These are phyloP conservation scores for Palloptera scutellata DNA, from an alignment of 2,888 invertebrate genomes.

Conservation along the genomic window DNA sequence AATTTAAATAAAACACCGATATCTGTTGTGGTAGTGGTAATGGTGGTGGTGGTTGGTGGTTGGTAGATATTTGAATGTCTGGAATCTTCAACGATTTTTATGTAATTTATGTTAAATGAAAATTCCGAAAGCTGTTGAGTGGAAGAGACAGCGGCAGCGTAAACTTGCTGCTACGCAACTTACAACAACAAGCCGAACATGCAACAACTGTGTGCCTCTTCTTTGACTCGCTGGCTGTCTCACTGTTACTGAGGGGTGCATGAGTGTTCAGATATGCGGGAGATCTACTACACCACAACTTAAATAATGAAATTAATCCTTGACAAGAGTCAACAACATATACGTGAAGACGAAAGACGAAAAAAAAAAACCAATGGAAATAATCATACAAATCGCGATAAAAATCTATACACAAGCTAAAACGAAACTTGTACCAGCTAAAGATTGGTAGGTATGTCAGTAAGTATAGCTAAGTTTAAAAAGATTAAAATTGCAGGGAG, in stretches of 20 bases:
- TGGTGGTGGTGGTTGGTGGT: conserved; percentile 12
- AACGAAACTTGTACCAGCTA: background rate
- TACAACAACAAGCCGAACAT: conserved; percentile 11
- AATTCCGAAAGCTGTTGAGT: conserved; percentile 55
- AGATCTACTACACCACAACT: conserved; percentile 45
- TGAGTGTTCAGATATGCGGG: conserved; percentile 49
- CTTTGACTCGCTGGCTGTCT: background rate
- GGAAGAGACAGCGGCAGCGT: conserved; percentile 39
- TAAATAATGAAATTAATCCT: conserved; percentile 63
- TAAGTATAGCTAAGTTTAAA: too few species aligned
- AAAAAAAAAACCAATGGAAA: conserved; percentile 19
- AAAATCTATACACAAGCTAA: conserved; percentile 6
- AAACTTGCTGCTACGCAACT: conserved; percentile 48
- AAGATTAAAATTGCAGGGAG: background rate
- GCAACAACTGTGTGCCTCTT: background rate
- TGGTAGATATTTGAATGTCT: conserved; percentile 19
- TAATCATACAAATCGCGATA: conserved; percentile 34
- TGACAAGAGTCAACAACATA: conserved; percentile 49
- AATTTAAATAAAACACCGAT: too few species aligned
- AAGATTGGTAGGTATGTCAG: too few species aligned
- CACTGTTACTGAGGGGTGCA: too few species aligned
- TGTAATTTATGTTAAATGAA: conserved; percentile 60
- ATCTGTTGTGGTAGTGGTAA: background rate
- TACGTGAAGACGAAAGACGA: conserved; percentile 5
- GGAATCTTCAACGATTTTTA: conserved; percentile 41